phyloP scores from a whole-genome alignment of 2,888 invertebrate genomes.

The Calliphora vomitoria region DNA sequence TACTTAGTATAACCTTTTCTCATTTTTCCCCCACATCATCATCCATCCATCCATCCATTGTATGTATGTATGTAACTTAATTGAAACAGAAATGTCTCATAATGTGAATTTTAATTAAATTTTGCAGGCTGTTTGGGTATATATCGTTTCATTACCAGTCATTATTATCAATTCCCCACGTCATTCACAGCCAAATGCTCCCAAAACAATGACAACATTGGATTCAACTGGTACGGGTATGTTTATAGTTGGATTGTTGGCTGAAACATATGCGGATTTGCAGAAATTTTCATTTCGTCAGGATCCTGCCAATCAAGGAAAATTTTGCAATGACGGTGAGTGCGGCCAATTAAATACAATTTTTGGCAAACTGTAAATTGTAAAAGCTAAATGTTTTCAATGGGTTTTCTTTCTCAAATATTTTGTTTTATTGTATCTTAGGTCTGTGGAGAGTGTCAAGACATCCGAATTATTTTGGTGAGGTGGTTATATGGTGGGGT shows the following conservation, averaged over 20 bases:
- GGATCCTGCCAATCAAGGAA: constrained; percentile 94
- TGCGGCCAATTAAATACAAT: background rate
- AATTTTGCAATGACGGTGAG: constrained; percentile 95
- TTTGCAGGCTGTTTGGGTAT: constrained; percentile 95
- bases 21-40: background rate
- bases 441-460: constrained; percentile 94
- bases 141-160: constrained; percentile 95
- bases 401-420: background rate
- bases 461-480: constrained; percentile 98
- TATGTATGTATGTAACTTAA: constrained; percentile 15
- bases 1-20: background rate
- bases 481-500: constrained; percentile 97
- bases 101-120: constrained; percentile 64
- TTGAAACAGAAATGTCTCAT: constrained; percentile 32
- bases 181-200: constrained; percentile 90
- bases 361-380: background rate
- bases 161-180: constrained; percentile 95
- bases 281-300: constrained; percentile 96
- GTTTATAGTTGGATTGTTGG: constrained; percentile 93
- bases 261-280: constrained; percentile 95
- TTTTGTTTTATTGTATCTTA: constrained; percentile 76
- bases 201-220: constrained; percentile 93
- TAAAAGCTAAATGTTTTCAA: constrained; percentile 1
- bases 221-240: constrained; percentile 94
- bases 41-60: background rate